Base-by-base conservation (phyloP, 2,888 invertebrate genomes). In the Poecilobothrus nobilitatus region DNA sequence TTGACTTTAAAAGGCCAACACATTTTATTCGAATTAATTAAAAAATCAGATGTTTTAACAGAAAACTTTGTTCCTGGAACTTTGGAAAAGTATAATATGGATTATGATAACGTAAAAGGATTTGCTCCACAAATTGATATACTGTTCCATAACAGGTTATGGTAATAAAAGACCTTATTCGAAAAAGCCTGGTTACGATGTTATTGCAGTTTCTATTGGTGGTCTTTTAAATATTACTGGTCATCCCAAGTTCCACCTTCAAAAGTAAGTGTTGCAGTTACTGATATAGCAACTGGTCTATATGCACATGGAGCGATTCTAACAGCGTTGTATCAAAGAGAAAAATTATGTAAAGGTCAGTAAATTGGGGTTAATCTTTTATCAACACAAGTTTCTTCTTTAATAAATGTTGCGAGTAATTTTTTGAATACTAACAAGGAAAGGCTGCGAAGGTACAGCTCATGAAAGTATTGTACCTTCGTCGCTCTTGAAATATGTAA, bases 11-110 rank as follows among this genome's bases (percentile, higher is more conserved):
- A 84, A 3, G 78, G 83, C 21, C 83, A 86, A 76, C 92, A 95
- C 72, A 79, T 94, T 10, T 82, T 94, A 44, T 84, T 88, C 73
- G 87, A 92, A 73, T 81, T 97, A 73, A 91, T 89, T 0, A 82
- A 81, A 66, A 87, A 89, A 76, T 90, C 91, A 78, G 97, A 98
- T 83, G 88, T 98, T 9, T 77, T 97, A 2, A 86, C 98, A 1
- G 97, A 98, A 80, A 98, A 98, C 82, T 98, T 91, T 82, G 84
- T 97, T 0, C 97, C 98, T 0, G 97, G 96, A 0, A 95, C 94
- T 76, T 81, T 97, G 74, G 86, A 88, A 18, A 80, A 86, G 69
- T 83, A 92, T 70, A 88, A 88, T 1, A 82, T n/a, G n/a, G n/a
- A n/a, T n/a, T n/a, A n/a, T n/a, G n/a, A n/a, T n/a, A n/a, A n/a